A percentile compares a stretch with the other conserved stretches of the same genome.
These are phyloP conservation scores for Atherix ibis DNA, from an alignment of 2,888 invertebrate genomes.

Conservation along the genomic window DNA sequence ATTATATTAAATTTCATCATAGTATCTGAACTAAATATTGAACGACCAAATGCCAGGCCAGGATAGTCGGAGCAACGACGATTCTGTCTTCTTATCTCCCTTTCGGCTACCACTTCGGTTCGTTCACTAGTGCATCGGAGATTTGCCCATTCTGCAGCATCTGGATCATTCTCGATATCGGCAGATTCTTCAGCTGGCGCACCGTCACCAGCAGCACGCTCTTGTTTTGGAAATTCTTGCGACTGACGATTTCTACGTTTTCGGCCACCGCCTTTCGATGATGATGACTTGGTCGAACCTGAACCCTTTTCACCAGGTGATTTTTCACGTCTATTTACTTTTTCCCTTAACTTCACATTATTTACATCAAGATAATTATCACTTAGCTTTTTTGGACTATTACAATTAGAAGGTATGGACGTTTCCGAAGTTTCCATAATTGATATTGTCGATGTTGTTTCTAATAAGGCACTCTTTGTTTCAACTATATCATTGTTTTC, in stretches of 20 bases:
- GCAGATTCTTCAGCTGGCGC: constrained; percentile 35
- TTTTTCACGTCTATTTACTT: not conserved
- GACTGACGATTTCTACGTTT: constrained; percentile 7
- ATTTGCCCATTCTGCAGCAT: constrained; percentile 65
- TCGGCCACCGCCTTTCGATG: constrained; percentile 6
- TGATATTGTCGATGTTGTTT: not conserved
- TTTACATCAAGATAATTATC: constrained; percentile 21
- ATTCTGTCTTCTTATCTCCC: constrained; percentile 56
- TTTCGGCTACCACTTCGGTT: constrained; percentile 73
- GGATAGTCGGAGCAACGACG: constrained; percentile 83
- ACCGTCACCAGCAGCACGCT: constrained; percentile 17
- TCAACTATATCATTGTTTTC: constrained; percentile 6
- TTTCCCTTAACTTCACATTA: not conserved
- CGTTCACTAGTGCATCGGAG: constrained; percentile 79
- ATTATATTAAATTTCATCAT: constrained; percentile 97
- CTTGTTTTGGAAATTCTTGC: constrained; percentile 18
- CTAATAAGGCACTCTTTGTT: constrained; percentile 13
- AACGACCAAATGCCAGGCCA: constrained; percentile 77
- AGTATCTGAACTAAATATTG: constrained; percentile 89
- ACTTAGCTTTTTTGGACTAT: constrained; percentile 12
- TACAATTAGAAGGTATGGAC: constrained; percentile 2
- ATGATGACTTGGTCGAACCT: constrained; percentile 7
- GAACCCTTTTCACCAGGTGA: constrained; percentile 2
- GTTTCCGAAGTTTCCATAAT: not conserved
- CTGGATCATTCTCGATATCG: constrained; percentile 55